A percentile compares a stretch with the other conserved stretches of the same genome.
These are phyloP conservation scores for Cololabis saira DNA, from an alignment of 2,113 vertebrate genomes.

Conservation along the genomic window DNA sequence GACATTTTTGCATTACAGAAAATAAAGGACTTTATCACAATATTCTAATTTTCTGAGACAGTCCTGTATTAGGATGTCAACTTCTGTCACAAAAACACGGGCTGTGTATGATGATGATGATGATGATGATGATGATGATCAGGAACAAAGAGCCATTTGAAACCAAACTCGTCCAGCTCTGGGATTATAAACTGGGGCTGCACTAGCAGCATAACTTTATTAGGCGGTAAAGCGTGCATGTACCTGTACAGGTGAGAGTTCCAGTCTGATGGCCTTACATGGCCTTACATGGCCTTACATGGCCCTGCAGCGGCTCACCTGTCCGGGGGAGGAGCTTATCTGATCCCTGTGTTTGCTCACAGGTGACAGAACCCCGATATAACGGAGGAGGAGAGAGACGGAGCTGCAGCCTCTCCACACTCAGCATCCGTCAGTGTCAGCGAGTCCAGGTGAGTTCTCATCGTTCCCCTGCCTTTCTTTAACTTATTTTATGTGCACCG, in stretches of 20 bases:
- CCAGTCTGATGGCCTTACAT: constrained; percentile 24
- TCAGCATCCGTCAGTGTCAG: constrained; percentile 5
- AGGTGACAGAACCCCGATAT: constrained; percentile 53
- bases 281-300: constrained; percentile 22
- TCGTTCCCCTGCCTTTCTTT: fast-evolving
- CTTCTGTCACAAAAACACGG: too few relatives aligned
- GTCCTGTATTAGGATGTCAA: too few relatives aligned
- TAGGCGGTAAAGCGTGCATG: constrained; percentile 1
- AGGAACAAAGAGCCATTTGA: neutral
- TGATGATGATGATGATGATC: too few relatives aligned
- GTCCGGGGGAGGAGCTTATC: constrained; percentile 44
- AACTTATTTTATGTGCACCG: neutral
- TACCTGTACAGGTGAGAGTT: neutral
- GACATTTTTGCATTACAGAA: too few relatives aligned
- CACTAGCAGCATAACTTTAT: neutral
- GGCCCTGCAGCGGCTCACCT: constrained; percentile 1
- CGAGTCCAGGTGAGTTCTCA: constrained; percentile 53
- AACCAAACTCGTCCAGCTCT: too few relatives aligned
- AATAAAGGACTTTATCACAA: too few relatives aligned
- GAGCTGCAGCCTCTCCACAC: constrained; percentile 7
- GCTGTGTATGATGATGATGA: too few relatives aligned
- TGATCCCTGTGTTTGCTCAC: constrained; percentile 18
- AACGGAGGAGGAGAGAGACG: constrained; percentile 28
- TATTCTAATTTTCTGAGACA: too few relatives aligned
- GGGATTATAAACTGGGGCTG: neutral